Percentiles rank a stretch among this genome's conserved stretches.
Evolutionary conservation across 1,140 invertebrate species (phyloP).

Genomic region (Vanessa atalanta): DNA sequence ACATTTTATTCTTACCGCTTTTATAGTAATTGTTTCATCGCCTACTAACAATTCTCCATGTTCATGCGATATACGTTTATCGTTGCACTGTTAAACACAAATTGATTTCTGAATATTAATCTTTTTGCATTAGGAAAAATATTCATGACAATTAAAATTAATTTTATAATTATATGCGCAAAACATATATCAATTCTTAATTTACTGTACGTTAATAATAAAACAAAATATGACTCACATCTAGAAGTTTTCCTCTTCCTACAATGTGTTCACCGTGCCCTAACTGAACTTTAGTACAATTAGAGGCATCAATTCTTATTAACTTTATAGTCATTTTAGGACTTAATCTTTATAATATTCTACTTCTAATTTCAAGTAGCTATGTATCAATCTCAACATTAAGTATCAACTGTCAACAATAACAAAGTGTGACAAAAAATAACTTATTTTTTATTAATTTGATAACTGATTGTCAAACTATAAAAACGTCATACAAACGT

Average conservation of each 20-base stretch:
- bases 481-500: no score
- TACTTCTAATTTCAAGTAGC: neutral
- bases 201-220: neutral
- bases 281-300: constrained; percentile 58
- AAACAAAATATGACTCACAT: constrained; percentile 49
- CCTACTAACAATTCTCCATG: constrained; percentile 61
- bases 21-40: constrained; percentile 50
- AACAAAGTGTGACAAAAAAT: neutral
- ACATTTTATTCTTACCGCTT: constrained; percentile 52
- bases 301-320: constrained; percentile 50
- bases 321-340: constrained; percentile 61
- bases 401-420: neutral
- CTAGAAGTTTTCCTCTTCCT: constrained; percentile 60
- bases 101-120: constrained; percentile 5
- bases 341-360: neutral
- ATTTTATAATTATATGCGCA: neutral
- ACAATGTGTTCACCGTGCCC: constrained; percentile 54
- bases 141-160: neutral
- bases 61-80: constrained; percentile 65
- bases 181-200: neutral
- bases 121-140: neutral
- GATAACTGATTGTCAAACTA: no score
- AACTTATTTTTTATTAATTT: no score
- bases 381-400: neutral
- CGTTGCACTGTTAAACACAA: constrained; percentile 55